Evolutionary conservation across 2,113 vertebrate genomes (phyloP).

Genomic region (Hippocampus guttulatus): DNA sequence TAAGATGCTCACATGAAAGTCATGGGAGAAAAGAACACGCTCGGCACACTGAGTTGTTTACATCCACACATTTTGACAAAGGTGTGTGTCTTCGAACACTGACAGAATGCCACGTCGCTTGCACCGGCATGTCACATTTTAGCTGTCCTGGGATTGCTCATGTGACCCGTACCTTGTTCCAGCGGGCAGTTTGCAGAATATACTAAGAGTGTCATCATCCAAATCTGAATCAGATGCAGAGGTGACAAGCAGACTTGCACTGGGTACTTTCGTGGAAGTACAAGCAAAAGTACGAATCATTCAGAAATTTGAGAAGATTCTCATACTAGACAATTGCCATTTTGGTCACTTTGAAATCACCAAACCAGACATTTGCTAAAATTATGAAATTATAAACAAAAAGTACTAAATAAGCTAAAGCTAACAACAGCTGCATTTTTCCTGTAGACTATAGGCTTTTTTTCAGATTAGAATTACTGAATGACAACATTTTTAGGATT

Average conservation of each 20-base stretch:
- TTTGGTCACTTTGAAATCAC: no score
- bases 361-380: no score
- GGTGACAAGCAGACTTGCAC: not conserved
- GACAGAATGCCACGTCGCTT: constrained; percentile 33
- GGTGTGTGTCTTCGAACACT: constrained; percentile 32
- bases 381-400: no score
- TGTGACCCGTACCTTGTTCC: not conserved
- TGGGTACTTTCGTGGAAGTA: not conserved
- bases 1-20: constrained; percentile 58
- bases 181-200: not conserved
- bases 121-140: not conserved
- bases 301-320: no score
- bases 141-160: not conserved
- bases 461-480: no score
- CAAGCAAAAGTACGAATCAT: no score
- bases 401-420: no score
- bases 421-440: no score
- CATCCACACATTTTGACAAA: constrained; percentile 50
- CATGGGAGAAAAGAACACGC: constrained; percentile 24
- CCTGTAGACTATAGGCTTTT: no score
- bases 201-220: not conserved
- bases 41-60: constrained; percentile 58
- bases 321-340: no score
- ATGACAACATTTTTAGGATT: no score
- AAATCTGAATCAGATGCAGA: not conserved